Conservation (phyloP, 2,113 vertebrate species). For the Cercopithecus mona region DNA sequence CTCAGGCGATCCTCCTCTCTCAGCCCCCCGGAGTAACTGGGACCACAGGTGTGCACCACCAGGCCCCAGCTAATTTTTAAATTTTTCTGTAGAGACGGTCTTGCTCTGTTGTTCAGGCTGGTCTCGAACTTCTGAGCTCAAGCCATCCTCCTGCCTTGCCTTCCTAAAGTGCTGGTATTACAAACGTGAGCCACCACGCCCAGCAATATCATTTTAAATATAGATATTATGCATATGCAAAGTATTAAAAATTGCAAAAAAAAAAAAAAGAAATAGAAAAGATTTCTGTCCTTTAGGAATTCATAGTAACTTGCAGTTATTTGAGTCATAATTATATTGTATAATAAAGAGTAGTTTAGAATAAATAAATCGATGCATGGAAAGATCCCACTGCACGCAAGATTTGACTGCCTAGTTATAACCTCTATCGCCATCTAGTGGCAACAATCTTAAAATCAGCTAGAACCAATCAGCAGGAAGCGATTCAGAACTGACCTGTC, state of each 20-base stretch:
- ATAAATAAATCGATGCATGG: background rate
- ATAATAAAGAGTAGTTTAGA: slow-evolving; percentile 23
- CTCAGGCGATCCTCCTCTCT: too few relatives aligned
- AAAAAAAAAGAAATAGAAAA: background rate
- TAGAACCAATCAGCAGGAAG: background rate
- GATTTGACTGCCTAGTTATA: background rate
- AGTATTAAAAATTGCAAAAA: background rate
- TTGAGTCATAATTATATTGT: background rate
- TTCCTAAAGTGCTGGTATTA: too few relatives aligned
- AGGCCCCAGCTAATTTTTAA: too few relatives aligned
- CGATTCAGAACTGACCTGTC: background rate
- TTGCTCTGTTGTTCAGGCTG: too few relatives aligned
- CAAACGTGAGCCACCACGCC: too few relatives aligned
- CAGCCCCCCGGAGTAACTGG: too few relatives aligned
- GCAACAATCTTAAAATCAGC: background rate
- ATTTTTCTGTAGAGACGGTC: too few relatives aligned
- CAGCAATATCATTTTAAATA: background rate
- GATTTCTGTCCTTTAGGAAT: background rate
- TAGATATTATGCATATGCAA: background rate
- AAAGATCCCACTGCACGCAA: background rate
- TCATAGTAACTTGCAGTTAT: background rate
- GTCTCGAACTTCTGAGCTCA: too few relatives aligned
- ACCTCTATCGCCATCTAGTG: slow-evolving; percentile 69
- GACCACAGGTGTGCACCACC: too few relatives aligned
- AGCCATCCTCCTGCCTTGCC: too few relatives aligned